Percentiles rank a stretch among this genome's conserved stretches.
Evolutionary conservation across 1,140 invertebrate species (phyloP).

Genomic region (Zaprionus africanus): DNA sequence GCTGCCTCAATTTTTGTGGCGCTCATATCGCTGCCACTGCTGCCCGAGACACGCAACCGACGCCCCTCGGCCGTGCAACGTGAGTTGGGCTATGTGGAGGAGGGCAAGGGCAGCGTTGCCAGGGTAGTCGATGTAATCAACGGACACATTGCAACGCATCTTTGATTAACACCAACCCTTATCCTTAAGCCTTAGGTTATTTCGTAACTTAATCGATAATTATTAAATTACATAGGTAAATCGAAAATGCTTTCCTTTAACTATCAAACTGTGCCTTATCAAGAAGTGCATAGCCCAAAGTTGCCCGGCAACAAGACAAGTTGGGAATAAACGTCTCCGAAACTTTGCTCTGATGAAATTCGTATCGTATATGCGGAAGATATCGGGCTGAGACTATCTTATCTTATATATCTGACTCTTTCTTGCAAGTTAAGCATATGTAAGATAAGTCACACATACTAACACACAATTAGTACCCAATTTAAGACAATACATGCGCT

Average conservation of each 20-base stretch:
- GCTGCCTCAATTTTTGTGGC: slow-evolving; percentile 63
- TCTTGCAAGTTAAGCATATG: neutral
- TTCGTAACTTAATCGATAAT: neutral
- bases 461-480: neutral
- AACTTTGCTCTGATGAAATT: slow-evolving; percentile 22
- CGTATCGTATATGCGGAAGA: slow-evolving; percentile 1
- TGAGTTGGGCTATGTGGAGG: slow-evolving; percentile 56
- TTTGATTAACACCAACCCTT: slow-evolving; percentile 31
- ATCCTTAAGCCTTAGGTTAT: slow-evolving; percentile 5
- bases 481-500: slow-evolving; percentile 2
- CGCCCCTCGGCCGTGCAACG: slow-evolving; percentile 62
- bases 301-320: neutral
- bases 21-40: slow-evolving; percentile 56
- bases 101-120: slow-evolving; percentile 48
- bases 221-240: neutral
- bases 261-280: neutral
- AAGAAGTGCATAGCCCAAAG: neutral
- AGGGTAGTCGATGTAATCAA: slow-evolving; percentile 47
- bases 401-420: slow-evolving; percentile 2
- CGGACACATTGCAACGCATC: slow-evolving; percentile 58
- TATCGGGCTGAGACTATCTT: slow-evolving; percentile 9
- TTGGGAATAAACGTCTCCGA: neutral
- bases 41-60: slow-evolving; percentile 67
- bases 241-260: neutral
- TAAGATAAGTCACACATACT: neutral